A percentile compares a stretch with the other conserved stretches of the same genome.
These are phyloP conservation scores for Ormyrus pomaceus DNA, from an alignment of 2,888 invertebrate genomes.

Conservation along the genomic window DNA sequence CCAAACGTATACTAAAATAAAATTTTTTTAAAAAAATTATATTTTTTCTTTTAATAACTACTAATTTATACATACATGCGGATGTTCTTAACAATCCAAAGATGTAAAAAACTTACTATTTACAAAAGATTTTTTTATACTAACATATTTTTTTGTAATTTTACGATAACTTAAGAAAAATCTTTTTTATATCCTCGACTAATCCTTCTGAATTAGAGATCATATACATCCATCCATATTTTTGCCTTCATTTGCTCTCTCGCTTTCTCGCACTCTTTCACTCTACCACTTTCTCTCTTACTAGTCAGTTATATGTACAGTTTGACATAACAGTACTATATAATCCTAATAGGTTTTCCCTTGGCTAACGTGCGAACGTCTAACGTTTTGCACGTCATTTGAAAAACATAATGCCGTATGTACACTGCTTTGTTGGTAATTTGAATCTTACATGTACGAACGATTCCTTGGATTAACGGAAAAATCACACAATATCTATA, in stretches of 20 bases:
- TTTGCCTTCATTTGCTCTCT: not conserved
- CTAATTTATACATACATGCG: constrained; percentile 37
- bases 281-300: constrained; percentile 22
- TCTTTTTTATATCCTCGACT: constrained; percentile 40
- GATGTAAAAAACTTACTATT: constrained; percentile 47
- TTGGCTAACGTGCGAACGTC: constrained; percentile 48
- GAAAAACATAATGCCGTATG: constrained; percentile 62
- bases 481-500: constrained; percentile 69
- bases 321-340: constrained; percentile 52
- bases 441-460: constrained; percentile 71
- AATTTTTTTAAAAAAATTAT: constrained; percentile 26
- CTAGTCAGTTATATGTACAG: constrained; percentile 56
- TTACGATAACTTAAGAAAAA: constrained; percentile 28
- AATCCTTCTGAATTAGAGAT: constrained; percentile 50
- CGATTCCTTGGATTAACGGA: constrained; percentile 73
- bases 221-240: constrained; percentile 40
- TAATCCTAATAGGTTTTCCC: constrained; percentile 56
- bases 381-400: constrained; percentile 44
- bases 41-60: constrained; percentile 26
- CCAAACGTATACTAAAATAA: constrained; percentile 25
- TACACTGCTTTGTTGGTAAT: constrained; percentile 66
- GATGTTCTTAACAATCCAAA: constrained; percentile 36
- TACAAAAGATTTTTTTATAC: constrained; percentile 42
- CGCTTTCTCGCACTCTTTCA: not conserved
- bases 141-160: constrained; percentile 17